phyloP scores from a whole-genome alignment of 1,140 invertebrate genomes.

The Drosophila grimshawi region DNA sequence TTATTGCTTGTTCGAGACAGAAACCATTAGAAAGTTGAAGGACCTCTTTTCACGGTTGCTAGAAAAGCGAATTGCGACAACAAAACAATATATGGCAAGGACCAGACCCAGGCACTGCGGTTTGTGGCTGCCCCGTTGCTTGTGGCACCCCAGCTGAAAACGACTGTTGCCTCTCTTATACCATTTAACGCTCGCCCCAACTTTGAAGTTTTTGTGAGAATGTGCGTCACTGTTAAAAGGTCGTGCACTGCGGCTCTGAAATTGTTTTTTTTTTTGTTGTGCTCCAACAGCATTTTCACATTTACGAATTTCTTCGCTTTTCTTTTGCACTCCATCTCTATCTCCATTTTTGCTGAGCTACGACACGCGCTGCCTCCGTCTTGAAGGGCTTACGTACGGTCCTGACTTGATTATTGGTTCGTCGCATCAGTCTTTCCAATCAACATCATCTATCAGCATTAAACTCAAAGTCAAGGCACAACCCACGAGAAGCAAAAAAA shows the following conservation, averaged over 20 bases:
- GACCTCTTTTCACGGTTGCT: not conserved
- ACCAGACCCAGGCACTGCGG: conserved; percentile 56
- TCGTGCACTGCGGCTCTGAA: conserved; percentile 48
- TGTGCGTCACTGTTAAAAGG: conserved; percentile 56
- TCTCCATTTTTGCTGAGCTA: conserved; percentile 40
- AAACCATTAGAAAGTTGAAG: not conserved
- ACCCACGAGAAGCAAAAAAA: conserved; percentile 3
- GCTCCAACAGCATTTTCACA: conserved; percentile 47
- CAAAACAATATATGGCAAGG: conserved; percentile 56
- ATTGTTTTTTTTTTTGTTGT: conserved; percentile 29
- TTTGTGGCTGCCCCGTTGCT: conserved; percentile 58
- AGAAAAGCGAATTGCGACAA: conserved; percentile 25
- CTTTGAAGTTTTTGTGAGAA: conserved; percentile 46
- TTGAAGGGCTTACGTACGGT: conserved; percentile 71
- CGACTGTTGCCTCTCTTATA: conserved; percentile 32
- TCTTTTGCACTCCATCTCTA: conserved; percentile 21
- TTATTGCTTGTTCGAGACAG: not conserved
- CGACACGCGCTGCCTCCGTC: conserved; percentile 48
- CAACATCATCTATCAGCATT: conserved; percentile 81
- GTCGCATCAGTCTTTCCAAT: conserved; percentile 77
- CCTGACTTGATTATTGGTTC: conserved; percentile 76
- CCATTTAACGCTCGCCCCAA: conserved; percentile 42
- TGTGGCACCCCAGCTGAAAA: not conserved
- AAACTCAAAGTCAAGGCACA: conserved; percentile 60
- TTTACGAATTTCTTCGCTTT: conserved; percentile 53